Evolutionary conservation across 2,113 vertebrate genomes (phyloP).

Genomic region (Myrmophylax atrothorax): DNA sequence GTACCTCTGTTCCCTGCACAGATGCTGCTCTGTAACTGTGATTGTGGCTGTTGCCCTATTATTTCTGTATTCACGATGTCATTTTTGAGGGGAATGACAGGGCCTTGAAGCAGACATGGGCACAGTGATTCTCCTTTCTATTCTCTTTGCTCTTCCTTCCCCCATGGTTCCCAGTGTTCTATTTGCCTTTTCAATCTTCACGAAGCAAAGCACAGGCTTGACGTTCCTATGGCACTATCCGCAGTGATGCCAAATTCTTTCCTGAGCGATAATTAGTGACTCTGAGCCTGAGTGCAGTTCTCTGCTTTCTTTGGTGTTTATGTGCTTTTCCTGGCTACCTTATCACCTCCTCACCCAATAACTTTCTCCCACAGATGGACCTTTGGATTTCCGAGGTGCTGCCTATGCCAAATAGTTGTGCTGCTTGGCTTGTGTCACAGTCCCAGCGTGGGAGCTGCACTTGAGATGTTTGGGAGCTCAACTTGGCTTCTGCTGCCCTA

Average conservation of each 20-base stretch:
- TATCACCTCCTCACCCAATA: slow-evolving; percentile 42
- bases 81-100: neutral
- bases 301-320: slow-evolving; percentile 30
- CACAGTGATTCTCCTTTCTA: neutral
- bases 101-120: neutral
- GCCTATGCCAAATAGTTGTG: slow-evolving; percentile 24
- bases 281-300: neutral
- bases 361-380: slow-evolving; percentile 45
- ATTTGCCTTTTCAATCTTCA: neutral
- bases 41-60: neutral
- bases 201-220: fast-evolving
- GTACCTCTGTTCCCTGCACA: neutral
- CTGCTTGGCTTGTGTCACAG: slow-evolving; percentile 42
- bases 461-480: neutral
- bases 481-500: slow-evolving; percentile 17
- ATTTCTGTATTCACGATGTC: neutral
- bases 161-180: neutral
- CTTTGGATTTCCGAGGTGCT: neutral
- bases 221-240: neutral
- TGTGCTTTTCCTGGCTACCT: slow-evolving; percentile 59
- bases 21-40: neutral
- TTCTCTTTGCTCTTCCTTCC: neutral
- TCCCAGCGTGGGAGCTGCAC: slow-evolving; percentile 4
- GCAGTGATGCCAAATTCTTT: neutral
- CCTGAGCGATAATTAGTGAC: neutral